A percentile compares a stretch with the other conserved stretches of the same genome.
These are phyloP conservation scores for Drosophila nigritarsus DNA, from an alignment of 2,888 invertebrate species.

Conservation along the genomic window DNA sequence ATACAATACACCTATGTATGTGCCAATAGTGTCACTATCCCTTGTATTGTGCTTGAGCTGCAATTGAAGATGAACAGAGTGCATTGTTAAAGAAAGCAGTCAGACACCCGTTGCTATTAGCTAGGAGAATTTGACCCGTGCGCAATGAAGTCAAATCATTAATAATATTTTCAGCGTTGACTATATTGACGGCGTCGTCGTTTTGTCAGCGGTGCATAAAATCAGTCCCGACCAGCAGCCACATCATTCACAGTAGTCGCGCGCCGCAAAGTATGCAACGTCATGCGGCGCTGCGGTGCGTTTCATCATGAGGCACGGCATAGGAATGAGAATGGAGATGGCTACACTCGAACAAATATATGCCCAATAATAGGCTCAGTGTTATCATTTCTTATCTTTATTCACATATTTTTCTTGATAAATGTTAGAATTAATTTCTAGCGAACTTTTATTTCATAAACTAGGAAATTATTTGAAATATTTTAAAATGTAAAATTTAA, in stretches of 20 bases:
- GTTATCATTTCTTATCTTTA: too few relatives aligned
- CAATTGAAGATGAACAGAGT: conserved; percentile 5
- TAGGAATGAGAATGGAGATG: neutral
- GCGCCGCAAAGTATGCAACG: conserved; percentile 80
- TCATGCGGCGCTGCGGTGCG: conserved; percentile 73
- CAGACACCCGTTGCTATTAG: conserved; percentile 18
- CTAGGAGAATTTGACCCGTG: conserved; percentile 44
- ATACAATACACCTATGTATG: neutral
- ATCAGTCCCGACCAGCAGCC: conserved; percentile 33
- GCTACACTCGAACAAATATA: conserved; percentile 3
- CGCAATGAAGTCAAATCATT: conserved; percentile 56
- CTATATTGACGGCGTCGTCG: conserved; percentile 52
- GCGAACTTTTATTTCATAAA: neutral
- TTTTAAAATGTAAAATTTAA: neutral
- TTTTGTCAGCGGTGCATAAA: conserved; percentile 40
- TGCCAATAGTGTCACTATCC: neutral
- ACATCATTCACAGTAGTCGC: conserved; percentile 60
- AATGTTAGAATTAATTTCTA: neutral
- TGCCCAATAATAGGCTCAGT: neutral
- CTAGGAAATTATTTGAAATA: neutral
- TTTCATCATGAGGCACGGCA: conserved; percentile 36
- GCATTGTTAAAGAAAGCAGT: conserved; percentile 27
- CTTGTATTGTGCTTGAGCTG: conserved; percentile 5
- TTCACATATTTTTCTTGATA: neutral
- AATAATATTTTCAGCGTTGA: conserved; percentile 60